Conservation (phyloP, 2,888 invertebrate genomes). For the Drosophila nr. fundita region DNA sequence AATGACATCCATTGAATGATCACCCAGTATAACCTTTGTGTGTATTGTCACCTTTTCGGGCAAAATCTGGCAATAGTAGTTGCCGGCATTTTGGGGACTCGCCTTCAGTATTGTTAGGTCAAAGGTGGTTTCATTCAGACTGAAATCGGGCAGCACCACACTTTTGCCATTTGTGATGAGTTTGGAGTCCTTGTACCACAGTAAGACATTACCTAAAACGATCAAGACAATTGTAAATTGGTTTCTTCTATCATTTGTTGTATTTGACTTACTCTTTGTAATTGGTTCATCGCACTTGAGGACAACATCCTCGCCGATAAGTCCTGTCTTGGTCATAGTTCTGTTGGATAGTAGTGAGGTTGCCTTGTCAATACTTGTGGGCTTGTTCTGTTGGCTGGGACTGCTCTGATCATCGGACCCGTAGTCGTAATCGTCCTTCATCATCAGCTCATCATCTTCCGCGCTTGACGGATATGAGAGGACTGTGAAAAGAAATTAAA, state of each 20-base stretch:
- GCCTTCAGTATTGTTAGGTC: slow-evolving; percentile 70
- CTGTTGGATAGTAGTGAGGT: slow-evolving; percentile 3
- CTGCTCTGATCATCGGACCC: slow-evolving; percentile 46
- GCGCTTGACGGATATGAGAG: slow-evolving; percentile 8
- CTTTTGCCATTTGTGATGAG: slow-evolving; percentile 56
- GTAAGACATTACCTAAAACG: slow-evolving; percentile 45
- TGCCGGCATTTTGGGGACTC: slow-evolving; percentile 63
- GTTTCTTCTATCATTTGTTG: rapidly evolving
- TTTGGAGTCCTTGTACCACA: slow-evolving; percentile 65
- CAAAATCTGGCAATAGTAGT: slow-evolving; percentile 66
- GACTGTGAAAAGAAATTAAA: slow-evolving; percentile 33
- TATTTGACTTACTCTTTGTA: slow-evolving; percentile 32
- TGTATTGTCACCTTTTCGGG: slow-evolving; percentile 56
- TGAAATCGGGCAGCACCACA: slow-evolving; percentile 58
- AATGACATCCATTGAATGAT: slow-evolving; percentile 67
- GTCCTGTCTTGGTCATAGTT: slow-evolving; percentile 38
- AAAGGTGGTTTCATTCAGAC: slow-evolving; percentile 49
- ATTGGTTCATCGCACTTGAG: slow-evolving; percentile 48
- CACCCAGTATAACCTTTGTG: slow-evolving; percentile 61
- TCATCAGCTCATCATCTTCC: slow-evolving; percentile 38
- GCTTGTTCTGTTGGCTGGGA: slow-evolving; percentile 51
- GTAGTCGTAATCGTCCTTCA: slow-evolving; percentile 56
- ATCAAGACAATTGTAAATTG: neutral
- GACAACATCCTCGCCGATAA: slow-evolving; percentile 56
- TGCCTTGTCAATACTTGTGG: slow-evolving; percentile 5